A percentile compares a stretch with the other conserved stretches of the same genome.
phyloP scores from a whole-genome alignment of 2,797 vertebrate genomes.

The Anomalospiza imberbis region DNA sequence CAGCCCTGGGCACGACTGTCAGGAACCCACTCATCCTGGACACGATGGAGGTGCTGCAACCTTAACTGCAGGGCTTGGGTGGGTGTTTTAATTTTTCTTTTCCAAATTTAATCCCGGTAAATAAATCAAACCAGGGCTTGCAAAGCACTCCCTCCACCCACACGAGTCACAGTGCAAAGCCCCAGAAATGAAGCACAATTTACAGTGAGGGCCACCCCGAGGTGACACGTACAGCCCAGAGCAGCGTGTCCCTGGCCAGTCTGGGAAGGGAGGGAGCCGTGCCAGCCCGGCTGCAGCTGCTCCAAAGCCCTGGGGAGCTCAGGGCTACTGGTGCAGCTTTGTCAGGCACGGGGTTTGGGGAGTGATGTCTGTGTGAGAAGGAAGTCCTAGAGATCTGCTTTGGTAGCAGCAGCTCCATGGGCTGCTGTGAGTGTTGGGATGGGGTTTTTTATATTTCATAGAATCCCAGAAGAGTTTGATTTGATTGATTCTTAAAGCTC shows the following conservation, averaged over 20 bases:
- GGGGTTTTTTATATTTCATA: background rate
- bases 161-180: background rate
- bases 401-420: conserved; percentile 12
- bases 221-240: background rate
- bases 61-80: background rate
- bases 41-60: background rate
- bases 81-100: background rate
- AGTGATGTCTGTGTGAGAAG: background rate
- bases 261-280: background rate
- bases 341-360: background rate
- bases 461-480: background rate
- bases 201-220: background rate
- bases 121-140: background rate
- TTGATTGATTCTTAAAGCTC: background rate
- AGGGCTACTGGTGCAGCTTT: background rate
- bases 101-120: background rate
- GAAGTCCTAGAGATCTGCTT: background rate
- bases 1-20: background rate
- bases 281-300: background rate
- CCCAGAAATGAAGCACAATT: background rate
- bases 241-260: background rate
- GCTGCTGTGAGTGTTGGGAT: conserved; percentile 42
- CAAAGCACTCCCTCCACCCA: background rate
- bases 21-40: background rate
- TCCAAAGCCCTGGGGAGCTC: background rate